Conservation (phyloP, 1,140 invertebrate species). For the Lordiphosa clarofinis region DNA sequence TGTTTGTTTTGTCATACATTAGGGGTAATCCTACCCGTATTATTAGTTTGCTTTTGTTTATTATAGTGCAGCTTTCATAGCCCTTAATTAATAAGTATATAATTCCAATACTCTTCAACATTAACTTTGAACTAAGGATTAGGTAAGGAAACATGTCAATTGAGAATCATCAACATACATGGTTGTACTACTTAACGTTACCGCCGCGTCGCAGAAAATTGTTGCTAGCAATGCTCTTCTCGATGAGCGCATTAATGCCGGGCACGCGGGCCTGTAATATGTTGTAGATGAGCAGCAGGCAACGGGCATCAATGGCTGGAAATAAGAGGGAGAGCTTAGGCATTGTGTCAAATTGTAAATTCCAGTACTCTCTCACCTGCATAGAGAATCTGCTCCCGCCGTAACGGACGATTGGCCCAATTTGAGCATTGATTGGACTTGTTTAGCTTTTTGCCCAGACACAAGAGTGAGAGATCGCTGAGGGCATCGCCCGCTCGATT, state of each 20-base stretch:
- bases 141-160: constrained; percentile 15
- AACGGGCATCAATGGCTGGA: constrained; percentile 88
- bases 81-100: no score
- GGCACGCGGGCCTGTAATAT: constrained; percentile 80
- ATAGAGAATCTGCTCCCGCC: constrained; percentile 87
- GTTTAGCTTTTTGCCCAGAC: constrained; percentile 86
- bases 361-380: constrained; percentile 81
- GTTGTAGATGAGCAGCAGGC: constrained; percentile 87
- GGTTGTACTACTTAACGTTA: constrained; percentile 42
- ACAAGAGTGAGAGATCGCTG: constrained; percentile 85
- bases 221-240: constrained; percentile 79
- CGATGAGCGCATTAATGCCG: constrained; percentile 82
- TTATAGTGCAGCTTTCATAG: no score
- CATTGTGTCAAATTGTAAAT: neutral
- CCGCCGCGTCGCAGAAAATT: constrained; percentile 55
- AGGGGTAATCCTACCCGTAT: no score
- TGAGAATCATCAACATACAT: constrained; percentile 4
- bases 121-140: constrained; percentile 35
- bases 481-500: constrained; percentile 77
- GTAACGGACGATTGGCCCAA: constrained; percentile 89
- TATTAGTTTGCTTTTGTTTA: no score
- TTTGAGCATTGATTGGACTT: constrained; percentile 92
- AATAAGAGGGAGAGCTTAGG: neutral
- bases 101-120: constrained; percentile 73
- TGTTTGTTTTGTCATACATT: no score